Evolutionary conservation across 2,797 vertebrate genomes (phyloP).

Genomic region (Bradypus variegatus): DNA sequence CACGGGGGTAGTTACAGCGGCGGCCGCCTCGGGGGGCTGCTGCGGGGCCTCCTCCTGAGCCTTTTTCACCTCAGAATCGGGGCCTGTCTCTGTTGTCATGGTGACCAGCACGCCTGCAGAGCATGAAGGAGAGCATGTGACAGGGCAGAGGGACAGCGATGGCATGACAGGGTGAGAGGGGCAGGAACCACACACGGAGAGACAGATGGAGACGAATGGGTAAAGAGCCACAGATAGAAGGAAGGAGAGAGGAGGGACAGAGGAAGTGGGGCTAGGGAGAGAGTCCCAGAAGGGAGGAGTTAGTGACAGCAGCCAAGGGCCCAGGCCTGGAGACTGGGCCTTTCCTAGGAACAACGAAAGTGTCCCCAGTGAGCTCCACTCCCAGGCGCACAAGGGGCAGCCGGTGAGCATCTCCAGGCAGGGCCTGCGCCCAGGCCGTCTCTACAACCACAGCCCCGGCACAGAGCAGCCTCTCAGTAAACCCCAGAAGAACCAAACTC

Average conservation of each 20-base stretch:
- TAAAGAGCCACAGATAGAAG: slow-evolving; percentile 19
- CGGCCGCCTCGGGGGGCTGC: slow-evolving; percentile 51
- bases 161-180: background rate
- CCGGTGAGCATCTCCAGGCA: background rate
- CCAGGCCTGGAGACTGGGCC: background rate
- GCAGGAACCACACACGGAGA: slow-evolving; percentile 46
- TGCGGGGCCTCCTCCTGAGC: slow-evolving; percentile 76
- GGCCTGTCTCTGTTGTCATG: slow-evolving; percentile 81
- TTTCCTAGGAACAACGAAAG: background rate
- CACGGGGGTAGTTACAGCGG: slow-evolving; percentile 53
- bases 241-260: background rate
- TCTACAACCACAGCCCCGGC: background rate
- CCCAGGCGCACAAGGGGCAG: background rate
- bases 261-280: background rate
- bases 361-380: background rate
- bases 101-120: slow-evolving; percentile 75
- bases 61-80: slow-evolving; percentile 78
- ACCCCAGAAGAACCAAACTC: background rate
- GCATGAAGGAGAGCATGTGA: slow-evolving; percentile 48
- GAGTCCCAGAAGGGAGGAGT: background rate
- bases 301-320: background rate
- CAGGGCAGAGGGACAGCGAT: background rate
- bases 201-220: slow-evolving; percentile 58
- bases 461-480: background rate
- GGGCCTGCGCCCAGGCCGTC: background rate